Percentiles rank a stretch among this genome's conserved stretches.
phyloP scores from a whole-genome alignment of 2,888 invertebrate genomes.

The Oeneis ivallda region DNA sequence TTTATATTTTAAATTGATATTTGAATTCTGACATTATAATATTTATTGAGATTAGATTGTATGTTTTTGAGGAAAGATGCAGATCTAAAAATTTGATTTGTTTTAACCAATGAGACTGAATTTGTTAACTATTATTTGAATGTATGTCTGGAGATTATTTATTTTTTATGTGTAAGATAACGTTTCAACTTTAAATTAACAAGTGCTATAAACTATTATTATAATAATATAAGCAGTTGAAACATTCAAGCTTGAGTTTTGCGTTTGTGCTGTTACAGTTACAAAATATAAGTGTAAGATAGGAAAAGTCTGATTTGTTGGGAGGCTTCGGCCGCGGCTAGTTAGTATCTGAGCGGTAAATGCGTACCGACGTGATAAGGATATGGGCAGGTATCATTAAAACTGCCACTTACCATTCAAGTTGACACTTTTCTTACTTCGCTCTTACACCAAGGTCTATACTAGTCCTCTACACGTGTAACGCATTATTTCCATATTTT shows the following conservation, averaged over 20 bases:
- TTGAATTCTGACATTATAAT: constrained; percentile 30
- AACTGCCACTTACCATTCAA: no score
- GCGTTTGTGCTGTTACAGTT: not conserved
- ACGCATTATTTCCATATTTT: no score
- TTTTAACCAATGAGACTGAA: constrained; percentile 79
- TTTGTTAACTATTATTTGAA: constrained; percentile 69
- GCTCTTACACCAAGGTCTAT: no score
- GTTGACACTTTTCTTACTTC: no score
- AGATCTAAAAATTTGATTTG: constrained; percentile 50
- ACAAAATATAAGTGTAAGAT: not conserved
- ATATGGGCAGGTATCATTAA: no score
- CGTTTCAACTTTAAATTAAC: constrained; percentile 15
- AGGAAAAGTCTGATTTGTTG: not conserved
- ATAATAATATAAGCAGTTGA: constrained; percentile 6
- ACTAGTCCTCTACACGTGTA: no score
- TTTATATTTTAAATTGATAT: constrained; percentile 17
- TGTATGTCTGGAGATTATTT: constrained; percentile 70
- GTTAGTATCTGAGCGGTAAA: no score
- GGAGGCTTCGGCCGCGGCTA: not conserved
- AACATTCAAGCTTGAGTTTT: not conserved
- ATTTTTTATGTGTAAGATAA: constrained; percentile 46
- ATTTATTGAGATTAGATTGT: constrained; percentile 3
- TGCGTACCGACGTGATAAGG: no score
- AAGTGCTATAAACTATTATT: constrained; percentile 17
- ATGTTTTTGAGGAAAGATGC: constrained; percentile 68